Evolutionary conservation across 2,113 vertebrate genomes (phyloP), one percentile per base, ranked within the genome.

Genomic region (Crotalus horridus): DNA sequence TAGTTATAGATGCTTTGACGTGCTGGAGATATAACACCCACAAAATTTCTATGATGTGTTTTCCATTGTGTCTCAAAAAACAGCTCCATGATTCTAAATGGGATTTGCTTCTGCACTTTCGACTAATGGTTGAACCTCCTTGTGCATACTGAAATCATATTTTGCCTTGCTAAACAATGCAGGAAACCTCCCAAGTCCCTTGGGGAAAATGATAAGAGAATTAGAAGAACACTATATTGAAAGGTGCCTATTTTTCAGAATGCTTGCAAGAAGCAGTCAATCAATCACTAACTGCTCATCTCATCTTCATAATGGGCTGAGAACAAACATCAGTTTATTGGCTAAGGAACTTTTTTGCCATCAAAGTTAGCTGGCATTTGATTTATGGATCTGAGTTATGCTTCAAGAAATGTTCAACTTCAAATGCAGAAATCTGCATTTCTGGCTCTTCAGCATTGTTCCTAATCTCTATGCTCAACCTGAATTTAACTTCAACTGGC

Each of bases 301-400:
- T 11, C 85, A 23, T 94, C 51, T 92, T 85, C 48, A 59, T 48
- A 23, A 88, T 58, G 4, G 1, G 56, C 15, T 93, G 92, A 58
- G 89, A 93, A 92, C 92, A 53, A 43, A 3, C 4, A 48, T 90
- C 90, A 64, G 3, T 94, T 88, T 0, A 0, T 95, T 92, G 92
- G 92, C 23, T 46, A 93, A 89, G 90, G 94, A 91, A 92, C 92
- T 93, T 90, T 91, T 88, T 64, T 43, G 21, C 85, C 54, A 81
- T 91, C 93, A 59, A 90, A 94, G 94, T 95, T 96, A 90, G 93
- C 93, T 96, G 95, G 92, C 94, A 95, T 96, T 96, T 95, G 97
- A 1, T 64, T 93, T 97, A 98, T 98, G 97, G 98, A 98, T 98
- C 97, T 90, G 87, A 96, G 95, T 97, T 96, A 96, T 26, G 86